Evolutionary conservation across 2,797 vertebrate genomes (phyloP).

Genomic region (Macropodus opercularis): DNA sequence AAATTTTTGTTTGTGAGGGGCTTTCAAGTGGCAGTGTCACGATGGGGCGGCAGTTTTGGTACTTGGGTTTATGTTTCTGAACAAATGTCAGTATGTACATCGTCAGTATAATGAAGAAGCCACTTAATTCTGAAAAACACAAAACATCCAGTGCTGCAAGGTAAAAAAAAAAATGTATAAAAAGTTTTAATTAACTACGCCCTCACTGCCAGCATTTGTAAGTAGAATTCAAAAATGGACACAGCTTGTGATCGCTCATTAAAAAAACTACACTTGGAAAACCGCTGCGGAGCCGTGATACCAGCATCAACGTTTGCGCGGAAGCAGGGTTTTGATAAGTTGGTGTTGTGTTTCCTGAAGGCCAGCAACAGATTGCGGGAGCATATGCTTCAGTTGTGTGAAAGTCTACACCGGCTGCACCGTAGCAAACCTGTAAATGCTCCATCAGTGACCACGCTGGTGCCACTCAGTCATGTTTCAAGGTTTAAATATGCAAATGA

Average conservation of each 20-base stretch:
- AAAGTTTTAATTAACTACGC: not conserved
- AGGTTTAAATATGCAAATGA: not conserved
- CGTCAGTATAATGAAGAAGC: not conserved
- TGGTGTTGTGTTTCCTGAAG: not conserved
- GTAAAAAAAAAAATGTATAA: too few relatives aligned
- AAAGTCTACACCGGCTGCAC: constrained; percentile 25
- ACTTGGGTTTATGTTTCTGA: not conserved
- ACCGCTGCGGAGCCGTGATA: not conserved
- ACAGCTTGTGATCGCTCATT: not conserved
- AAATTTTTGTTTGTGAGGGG: constrained; percentile 16
- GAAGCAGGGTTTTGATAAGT: constrained; percentile 5
- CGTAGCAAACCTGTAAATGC: constrained; percentile 4
- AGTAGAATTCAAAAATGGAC: not conserved
- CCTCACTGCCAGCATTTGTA: not conserved
- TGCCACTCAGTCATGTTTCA: not conserved
- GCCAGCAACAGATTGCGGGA: constrained; percentile 42
- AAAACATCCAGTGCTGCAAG: too few relatives aligned
- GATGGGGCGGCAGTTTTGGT: not conserved
- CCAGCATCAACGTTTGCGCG: not conserved
- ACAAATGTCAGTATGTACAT: not conserved
- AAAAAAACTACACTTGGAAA: not conserved
- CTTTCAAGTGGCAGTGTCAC: not conserved
- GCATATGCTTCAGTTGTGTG: constrained; percentile 49
- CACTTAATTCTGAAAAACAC: not conserved
- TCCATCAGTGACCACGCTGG: not conserved